Evolutionary conservation across 1,140 invertebrate species (phyloP).

Genomic region (Leptonema lineaticorne): DNA sequence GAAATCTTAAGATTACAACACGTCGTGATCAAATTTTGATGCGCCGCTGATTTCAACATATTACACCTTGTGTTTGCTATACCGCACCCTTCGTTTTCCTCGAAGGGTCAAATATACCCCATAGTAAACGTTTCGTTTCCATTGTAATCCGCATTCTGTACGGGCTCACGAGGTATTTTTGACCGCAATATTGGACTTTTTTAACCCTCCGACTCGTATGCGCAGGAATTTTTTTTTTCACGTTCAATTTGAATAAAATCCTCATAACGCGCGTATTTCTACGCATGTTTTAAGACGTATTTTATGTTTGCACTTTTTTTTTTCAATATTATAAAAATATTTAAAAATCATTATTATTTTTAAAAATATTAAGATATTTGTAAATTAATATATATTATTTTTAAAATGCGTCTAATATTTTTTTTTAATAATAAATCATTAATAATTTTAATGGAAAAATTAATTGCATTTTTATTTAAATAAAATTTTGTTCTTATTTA

Average conservation of each 20-base stretch:
- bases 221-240: neutral
- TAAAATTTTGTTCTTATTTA: too few species aligned
- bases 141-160: slow-evolving; percentile 8
- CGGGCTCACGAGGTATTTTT: neutral
- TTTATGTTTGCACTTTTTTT: too few species aligned
- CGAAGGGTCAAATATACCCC: neutral
- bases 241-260: slow-evolving; percentile 6
- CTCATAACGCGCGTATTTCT: slow-evolving; percentile 10
- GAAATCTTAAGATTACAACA: neutral
- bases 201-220: neutral
- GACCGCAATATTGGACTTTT: neutral
- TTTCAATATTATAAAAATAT: too few species aligned
- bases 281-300: slow-evolving; percentile 7
- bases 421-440: too few species aligned
- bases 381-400: too few species aligned
- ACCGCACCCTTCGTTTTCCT: neutral
- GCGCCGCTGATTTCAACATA: too few species aligned
- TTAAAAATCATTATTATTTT: too few species aligned
- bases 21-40: slow-evolving; percentile 4
- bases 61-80: too few species aligned
- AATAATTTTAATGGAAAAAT: too few species aligned
- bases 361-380: too few species aligned
- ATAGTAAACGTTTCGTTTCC: slow-evolving; percentile 1
- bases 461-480: too few species aligned
- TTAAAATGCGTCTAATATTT: too few species aligned